phyloP scores from a whole-genome alignment of 2,797 vertebrate species.

The Pantherophis vulpinus region DNA sequence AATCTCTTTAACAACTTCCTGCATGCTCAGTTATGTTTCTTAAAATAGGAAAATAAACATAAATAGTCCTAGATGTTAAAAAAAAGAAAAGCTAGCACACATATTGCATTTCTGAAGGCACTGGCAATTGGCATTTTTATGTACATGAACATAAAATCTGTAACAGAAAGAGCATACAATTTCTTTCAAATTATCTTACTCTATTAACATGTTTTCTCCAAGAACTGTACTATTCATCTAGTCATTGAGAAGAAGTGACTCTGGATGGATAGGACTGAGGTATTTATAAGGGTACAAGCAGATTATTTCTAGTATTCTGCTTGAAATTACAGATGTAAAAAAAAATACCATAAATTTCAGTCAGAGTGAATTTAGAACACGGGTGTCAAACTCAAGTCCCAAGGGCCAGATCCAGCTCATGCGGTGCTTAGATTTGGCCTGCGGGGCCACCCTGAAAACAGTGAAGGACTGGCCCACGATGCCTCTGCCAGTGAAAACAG shows the following conservation, averaged over 20 bases:
- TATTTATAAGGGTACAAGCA: neutral
- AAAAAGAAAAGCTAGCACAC: neutral
- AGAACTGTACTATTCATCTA: neutral
- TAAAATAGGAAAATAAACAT: neutral
- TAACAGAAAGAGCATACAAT: neutral
- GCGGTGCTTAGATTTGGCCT: too few species aligned
- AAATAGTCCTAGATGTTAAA: neutral
- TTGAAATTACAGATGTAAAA: neutral
- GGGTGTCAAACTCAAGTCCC: too few species aligned
- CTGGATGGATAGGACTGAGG: neutral
- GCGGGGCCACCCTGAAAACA: too few species aligned
- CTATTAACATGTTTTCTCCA: neutral
- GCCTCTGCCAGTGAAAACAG: too few species aligned
- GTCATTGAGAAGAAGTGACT: neutral
- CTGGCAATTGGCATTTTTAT: neutral
- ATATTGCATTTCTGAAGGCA: neutral
- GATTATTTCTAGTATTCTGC: neutral
- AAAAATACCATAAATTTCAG: neutral
- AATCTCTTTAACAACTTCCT: neutral
- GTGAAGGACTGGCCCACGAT: too few species aligned
- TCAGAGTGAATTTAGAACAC: neutral
- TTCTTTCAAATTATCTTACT: neutral
- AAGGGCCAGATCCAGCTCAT: too few species aligned
- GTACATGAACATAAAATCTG: neutral
- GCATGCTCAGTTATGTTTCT: neutral